Conservation (phyloP, 2,113 vertebrate species). For the Spea multiplicata region DNA sequence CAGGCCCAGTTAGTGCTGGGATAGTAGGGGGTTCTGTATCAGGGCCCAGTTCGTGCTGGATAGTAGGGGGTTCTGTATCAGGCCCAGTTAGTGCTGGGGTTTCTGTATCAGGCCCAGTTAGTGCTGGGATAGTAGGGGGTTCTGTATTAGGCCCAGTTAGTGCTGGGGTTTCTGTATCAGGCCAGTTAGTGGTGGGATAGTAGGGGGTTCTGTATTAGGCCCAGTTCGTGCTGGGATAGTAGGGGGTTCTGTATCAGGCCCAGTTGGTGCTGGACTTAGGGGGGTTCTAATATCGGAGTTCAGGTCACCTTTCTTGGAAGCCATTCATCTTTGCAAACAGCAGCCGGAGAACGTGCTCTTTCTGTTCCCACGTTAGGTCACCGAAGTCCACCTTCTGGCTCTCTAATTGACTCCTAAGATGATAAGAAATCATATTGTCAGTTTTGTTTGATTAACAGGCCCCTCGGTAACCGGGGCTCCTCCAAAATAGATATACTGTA, state of each 20-base stretch:
- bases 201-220: neutral
- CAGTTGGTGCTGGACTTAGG: neutral
- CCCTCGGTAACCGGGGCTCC: too few relatives aligned
- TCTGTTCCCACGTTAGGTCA: slow-evolving; percentile 86
- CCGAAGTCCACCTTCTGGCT: slow-evolving; percentile 69
- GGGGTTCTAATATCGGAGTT: neutral
- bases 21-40: neutral
- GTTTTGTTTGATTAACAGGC: too few relatives aligned
- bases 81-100: too few relatives aligned
- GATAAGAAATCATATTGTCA: neutral
- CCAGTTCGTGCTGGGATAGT: too few relatives aligned
- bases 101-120: too few relatives aligned
- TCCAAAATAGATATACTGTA: too few relatives aligned
- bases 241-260: slow-evolving; percentile 20
- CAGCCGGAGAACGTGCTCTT: slow-evolving; percentile 77
- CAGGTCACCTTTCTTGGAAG: slow-evolving; percentile 63
- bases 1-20: too few relatives aligned
- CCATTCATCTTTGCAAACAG: slow-evolving; percentile 88
- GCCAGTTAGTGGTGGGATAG: neutral
- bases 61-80: too few relatives aligned
- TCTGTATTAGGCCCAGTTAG: too few relatives aligned
- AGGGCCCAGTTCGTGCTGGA: too few relatives aligned
- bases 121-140: too few relatives aligned
- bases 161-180: too few relatives aligned
- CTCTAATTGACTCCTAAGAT: slow-evolving; percentile 63